These are phyloP conservation scores for Trigoniulus corallinus DNA, from an alignment of 1,140 invertebrate species.

Conservation along the genomic window DNA sequence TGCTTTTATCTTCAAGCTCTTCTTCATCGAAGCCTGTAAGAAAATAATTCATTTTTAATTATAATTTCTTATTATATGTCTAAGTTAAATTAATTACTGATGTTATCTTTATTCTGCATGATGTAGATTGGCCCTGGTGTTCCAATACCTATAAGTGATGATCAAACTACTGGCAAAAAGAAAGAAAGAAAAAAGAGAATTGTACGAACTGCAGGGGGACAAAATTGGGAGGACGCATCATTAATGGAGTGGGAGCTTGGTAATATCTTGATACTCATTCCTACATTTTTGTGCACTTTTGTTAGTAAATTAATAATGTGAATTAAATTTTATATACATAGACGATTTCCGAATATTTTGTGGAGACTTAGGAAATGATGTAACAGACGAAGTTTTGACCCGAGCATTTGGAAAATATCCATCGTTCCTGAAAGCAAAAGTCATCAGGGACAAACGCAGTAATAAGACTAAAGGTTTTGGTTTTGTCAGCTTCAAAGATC, in stretches of 20 bases:
- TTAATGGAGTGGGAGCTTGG: constrained; percentile 79
- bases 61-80: constrained; percentile 2
- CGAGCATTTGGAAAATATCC: constrained; percentile 89
- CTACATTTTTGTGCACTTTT: constrained; percentile 4
- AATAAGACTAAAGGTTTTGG: constrained; percentile 99
- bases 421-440: constrained; percentile 87
- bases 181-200: constrained; percentile 52
- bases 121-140: constrained; percentile 32
- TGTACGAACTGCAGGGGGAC: constrained; percentile 75
- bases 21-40: constrained; percentile 19
- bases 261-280: constrained; percentile 18
- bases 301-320: neutral
- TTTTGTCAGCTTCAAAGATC: constrained; percentile 96
- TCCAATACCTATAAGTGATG: constrained; percentile 22
- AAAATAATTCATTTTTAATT: constrained; percentile 5
- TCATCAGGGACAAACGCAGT: constrained; percentile 86
- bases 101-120: constrained; percentile 9
- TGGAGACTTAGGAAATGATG: constrained; percentile 97
- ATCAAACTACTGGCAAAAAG: constrained; percentile 19
- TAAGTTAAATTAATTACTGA: neutral
- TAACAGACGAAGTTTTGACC: constrained; percentile 87
- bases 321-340: constrained; percentile 22
- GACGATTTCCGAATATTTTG: constrained; percentile 98
- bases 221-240: constrained; percentile 84
- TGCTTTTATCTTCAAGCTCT: neutral